Evolutionary conservation across 2,113 vertebrate species (phyloP).

Genomic region (Chaenocephalus aceratus): DNA sequence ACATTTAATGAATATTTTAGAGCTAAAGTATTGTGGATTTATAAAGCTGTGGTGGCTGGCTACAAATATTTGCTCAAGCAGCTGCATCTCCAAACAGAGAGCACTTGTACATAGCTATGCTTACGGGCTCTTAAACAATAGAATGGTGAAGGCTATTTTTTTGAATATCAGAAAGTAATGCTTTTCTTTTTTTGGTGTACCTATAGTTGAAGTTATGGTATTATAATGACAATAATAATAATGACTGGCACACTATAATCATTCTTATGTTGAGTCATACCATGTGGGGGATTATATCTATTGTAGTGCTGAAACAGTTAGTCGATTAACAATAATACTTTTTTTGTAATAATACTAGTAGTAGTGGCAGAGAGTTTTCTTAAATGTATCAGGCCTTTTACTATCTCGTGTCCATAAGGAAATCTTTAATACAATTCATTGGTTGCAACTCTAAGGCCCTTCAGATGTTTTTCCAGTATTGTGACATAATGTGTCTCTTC

Average conservation of each 20-base stretch:
- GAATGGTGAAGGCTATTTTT: neutral
- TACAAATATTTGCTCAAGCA: neutral
- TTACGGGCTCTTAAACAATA: too few species aligned
- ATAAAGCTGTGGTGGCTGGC: neutral
- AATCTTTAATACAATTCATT: neutral
- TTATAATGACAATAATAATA: neutral
- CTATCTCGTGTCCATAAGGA: neutral
- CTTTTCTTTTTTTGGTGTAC: neutral
- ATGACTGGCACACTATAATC: neutral
- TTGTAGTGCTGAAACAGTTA: neutral
- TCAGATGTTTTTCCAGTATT: neutral
- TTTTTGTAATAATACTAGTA: too few species aligned
- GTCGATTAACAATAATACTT: neutral
- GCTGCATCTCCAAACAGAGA: too few species aligned
- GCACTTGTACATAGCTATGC: neutral
- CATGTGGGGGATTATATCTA: conserved; percentile 8
- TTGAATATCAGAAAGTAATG: neutral
- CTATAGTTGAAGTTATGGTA: neutral
- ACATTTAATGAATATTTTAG: too few species aligned
- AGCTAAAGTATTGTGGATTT: neutral
- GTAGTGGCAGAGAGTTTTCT: too few species aligned
- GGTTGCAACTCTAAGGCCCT: neutral
- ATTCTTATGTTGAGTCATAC: neutral
- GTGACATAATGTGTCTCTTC: neutral
- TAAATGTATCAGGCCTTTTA: neutral